Evolutionary conservation across 2,888 invertebrate species (phyloP).

Genomic region (Mythimna lalbum): DNA sequence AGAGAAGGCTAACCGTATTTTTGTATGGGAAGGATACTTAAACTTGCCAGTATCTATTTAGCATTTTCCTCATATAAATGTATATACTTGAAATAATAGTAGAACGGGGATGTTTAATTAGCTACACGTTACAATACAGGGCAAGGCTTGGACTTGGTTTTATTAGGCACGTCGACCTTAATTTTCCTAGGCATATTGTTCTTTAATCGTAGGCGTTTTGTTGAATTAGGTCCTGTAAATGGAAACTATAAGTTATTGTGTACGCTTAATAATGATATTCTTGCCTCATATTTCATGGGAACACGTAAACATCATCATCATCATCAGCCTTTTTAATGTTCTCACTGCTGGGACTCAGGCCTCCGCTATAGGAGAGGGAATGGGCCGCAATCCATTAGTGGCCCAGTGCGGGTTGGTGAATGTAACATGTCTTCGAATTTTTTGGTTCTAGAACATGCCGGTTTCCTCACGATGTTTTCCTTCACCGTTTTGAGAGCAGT

Average conservation of each 20-base stretch:
- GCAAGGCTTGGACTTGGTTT: slow-evolving; percentile 49
- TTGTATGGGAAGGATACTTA: slow-evolving; percentile 29
- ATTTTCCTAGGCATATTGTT: slow-evolving; percentile 35
- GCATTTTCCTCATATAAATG: slow-evolving; percentile 27
- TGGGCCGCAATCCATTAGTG: too few relatives aligned
- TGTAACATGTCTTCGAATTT: too few relatives aligned
- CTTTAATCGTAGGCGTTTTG: slow-evolving; percentile 32
- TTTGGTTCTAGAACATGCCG: too few relatives aligned
- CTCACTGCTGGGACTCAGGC: too few relatives aligned
- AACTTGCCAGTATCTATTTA: slow-evolving; percentile 47
- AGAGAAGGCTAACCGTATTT: slow-evolving; percentile 37
- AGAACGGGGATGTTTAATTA: slow-evolving; percentile 65
- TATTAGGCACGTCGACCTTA: slow-evolving; percentile 44
- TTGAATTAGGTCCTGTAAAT: slow-evolving; percentile 9
- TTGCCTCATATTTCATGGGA: background rate
- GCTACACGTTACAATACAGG: slow-evolving; percentile 57
- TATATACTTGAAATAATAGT: slow-evolving; percentile 13
- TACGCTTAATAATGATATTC: background rate
- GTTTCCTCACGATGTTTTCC: too few relatives aligned
- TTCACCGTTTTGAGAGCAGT: too few relatives aligned
- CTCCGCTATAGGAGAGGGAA: too few relatives aligned
- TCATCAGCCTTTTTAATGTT: too few relatives aligned
- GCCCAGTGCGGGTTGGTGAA: too few relatives aligned
- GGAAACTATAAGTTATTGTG: background rate
- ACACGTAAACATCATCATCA: too few relatives aligned